Base-by-base conservation (phyloP, 2,113 vertebrate species). In the Bagarius yarrelli region DNA sequence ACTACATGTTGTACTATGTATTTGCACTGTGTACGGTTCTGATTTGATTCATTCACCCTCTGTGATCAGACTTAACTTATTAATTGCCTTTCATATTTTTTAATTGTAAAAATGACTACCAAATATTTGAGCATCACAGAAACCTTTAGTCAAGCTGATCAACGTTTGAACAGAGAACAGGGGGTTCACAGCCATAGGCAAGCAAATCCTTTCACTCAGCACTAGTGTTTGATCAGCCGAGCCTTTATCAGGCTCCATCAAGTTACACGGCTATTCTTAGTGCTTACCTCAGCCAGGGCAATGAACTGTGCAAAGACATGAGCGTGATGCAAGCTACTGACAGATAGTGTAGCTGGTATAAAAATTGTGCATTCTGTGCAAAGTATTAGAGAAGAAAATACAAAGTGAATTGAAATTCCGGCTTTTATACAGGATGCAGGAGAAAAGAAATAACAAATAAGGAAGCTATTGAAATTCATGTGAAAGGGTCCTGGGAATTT, bases 181-280 rank as follows among this genome's bases (percentile, higher is more conserved):
- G 55, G 77, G 69, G 30, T 60, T 85, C 50, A 72, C 64, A 77
- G 44, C 64, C 70, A 1, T 66, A 32, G 6, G 40, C 30, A 72
- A 57, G 25, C 44, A 47, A 72, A 52, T 56, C 83, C 78, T 81
- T 57, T 79, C 78, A 85, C 85, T 74, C 82, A 82, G 81, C 78
- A 67, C 77, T 84, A 73, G 83, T 40, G 73, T 84, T 82, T 78
- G 89, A 88, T 89, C 87, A 88, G 89, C 89, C 89, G 76, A 72
- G 78, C 77, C 70, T 89, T 4, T 91, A 90, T 90, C 90, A 86
- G 85, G 57, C 61, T 55, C 83, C 89, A 90, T 92, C 90, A 90
- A 82, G 87, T 88, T 88, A 90, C 87, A 87, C 66, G 61, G 83
- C 89, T 93, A 93, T 91, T 93, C 88, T 92, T 93, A 89, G 90